Percentiles rank a stretch among this genome's conserved stretches.
phyloP scores from a whole-genome alignment of 1,140 invertebrate genomes.

The Drosophila triauraria region DNA sequence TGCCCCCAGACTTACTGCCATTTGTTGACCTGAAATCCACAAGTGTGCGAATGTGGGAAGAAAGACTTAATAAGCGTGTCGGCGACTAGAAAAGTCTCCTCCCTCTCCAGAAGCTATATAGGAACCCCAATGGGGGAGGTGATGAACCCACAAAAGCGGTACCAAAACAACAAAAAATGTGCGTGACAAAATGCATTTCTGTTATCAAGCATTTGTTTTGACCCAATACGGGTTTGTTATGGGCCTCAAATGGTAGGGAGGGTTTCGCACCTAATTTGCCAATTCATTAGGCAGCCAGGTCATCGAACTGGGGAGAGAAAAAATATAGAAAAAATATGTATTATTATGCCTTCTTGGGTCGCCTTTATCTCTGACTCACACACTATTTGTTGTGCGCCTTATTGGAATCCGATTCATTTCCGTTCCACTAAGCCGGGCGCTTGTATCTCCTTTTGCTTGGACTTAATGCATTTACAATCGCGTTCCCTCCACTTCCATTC shows the following conservation, averaged over 20 bases:
- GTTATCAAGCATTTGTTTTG: slow-evolving; percentile 57
- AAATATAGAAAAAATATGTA: slow-evolving; percentile 4
- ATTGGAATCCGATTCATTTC: slow-evolving; percentile 39
- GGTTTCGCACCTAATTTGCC: slow-evolving; percentile 62
- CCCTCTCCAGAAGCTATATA: slow-evolving; percentile 1
- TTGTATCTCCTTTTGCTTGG: slow-evolving; percentile 13
- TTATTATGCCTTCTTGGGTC: not conserved
- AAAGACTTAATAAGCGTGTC: slow-evolving; percentile 56
- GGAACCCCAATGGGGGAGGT: no score
- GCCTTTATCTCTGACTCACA: slow-evolving; percentile 15
- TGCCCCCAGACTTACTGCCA: slow-evolving; percentile 1
- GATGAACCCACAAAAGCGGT: slow-evolving; percentile 33
- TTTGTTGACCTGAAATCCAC: slow-evolving; percentile 48
- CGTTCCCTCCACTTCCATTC: slow-evolving; percentile 18
- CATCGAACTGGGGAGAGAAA: slow-evolving; percentile 18
- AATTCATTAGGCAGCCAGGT: slow-evolving; percentile 11
- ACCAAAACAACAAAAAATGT: slow-evolving; percentile 48
- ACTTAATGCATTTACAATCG: slow-evolving; percentile 33
- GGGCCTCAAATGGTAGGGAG: not conserved
- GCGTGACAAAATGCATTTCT: slow-evolving; percentile 75
- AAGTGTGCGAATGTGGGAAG: slow-evolving; percentile 52
- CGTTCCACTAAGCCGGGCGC: slow-evolving; percentile 30
- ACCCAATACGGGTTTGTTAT: slow-evolving; percentile 34
- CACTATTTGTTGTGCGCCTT: slow-evolving; percentile 6
- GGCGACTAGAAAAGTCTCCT: slow-evolving; percentile 15